Evolutionary conservation across 1,140 invertebrate genomes (phyloP), one percentile per base, ranked within the genome.

Genomic region (Hyles vespertilio): DNA sequence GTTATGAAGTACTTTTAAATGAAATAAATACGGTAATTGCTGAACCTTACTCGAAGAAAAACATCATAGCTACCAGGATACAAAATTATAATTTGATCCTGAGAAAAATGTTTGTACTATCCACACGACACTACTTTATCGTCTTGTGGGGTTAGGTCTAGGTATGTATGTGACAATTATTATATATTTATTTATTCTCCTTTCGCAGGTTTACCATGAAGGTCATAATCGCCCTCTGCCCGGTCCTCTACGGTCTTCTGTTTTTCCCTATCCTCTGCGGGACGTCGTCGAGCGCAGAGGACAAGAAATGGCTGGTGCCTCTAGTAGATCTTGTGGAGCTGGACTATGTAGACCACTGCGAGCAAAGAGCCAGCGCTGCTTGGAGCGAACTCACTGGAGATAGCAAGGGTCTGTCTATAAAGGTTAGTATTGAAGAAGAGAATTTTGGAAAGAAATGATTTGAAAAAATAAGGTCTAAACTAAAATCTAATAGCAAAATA

Each of bases 331-430:
- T 87, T 5, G 77, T 87, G 5, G 83, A 87, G 45, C 47, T 86
- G 52, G 84, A 87, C 50, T 86, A 84, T 43, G 74, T 79, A 45
- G 83, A 86, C 52, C 72, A 78, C 46, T 86, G 84, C 56, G 79
- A 78, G 5, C 64, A 81, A 33, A 65, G 81, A 47, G 81, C 81
- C 5, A 66, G 64, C 9, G 81, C 84, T 2, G 54, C 74, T 8
- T 87, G 84, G 84, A 70, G 76, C 10, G 84, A 86, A 57, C 71
- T 87, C 0, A 63, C 67, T 6, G 83, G 81, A 2, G 56, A 58
- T 22, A 70, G 51, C 32, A 81, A 78, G 56, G 83, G 78, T n/a
- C 56, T 84, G 32, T 67, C 78, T 8, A 66, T 63, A 5, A 87
- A 84, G 74, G 83, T 86, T 10, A 9, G 22, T 32, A 22, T 22